phyloP scores from a whole-genome alignment of 2,113 vertebrate genomes.

The Holacanthus passer region DNA sequence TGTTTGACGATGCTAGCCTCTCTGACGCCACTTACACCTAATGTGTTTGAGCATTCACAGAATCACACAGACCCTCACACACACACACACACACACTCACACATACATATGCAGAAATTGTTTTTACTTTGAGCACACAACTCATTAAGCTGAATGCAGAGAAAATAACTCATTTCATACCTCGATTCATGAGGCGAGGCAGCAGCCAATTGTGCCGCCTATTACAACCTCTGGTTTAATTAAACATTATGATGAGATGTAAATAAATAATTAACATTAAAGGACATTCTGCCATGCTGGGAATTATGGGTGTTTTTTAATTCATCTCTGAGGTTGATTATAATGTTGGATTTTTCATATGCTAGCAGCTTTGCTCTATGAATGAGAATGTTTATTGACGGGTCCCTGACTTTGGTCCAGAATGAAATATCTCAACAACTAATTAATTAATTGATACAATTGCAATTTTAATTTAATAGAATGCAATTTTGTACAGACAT shows the following conservation, averaged over 20 bases:
- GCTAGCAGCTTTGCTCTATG: not conserved
- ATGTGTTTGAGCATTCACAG: conserved; percentile 62
- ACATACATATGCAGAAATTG: not conserved
- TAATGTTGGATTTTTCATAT: conserved; percentile 6
- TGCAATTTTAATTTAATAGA: too few species aligned
- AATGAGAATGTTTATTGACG: not conserved
- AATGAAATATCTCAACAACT: not conserved
- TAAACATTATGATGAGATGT: conserved; percentile 41
- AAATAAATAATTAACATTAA: conserved; percentile 29
- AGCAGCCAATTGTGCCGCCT: conserved; percentile 15
- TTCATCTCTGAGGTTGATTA: not conserved
- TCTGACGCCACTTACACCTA: conserved; percentile 66
- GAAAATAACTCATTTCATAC: conserved; percentile 20
- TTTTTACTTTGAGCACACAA: conserved; percentile 18
- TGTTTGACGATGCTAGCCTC: conserved; percentile 76
- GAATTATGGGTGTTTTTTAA: not conserved
- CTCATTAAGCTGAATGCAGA: conserved; percentile 37
- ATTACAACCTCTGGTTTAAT: conserved; percentile 34
- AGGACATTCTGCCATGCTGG: not conserved
- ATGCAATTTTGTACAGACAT: not conserved
- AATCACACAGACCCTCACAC: not conserved
- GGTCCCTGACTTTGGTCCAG: not conserved
- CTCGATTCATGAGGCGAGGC: conserved; percentile 46
- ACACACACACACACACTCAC: conserved; percentile 4
- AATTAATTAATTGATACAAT: not conserved